A percentile compares a stretch with the other conserved stretches of the same genome.
Conservation (phyloP, 2,797 vertebrate genomes). For the Ctenosaura bakeri region DNA sequence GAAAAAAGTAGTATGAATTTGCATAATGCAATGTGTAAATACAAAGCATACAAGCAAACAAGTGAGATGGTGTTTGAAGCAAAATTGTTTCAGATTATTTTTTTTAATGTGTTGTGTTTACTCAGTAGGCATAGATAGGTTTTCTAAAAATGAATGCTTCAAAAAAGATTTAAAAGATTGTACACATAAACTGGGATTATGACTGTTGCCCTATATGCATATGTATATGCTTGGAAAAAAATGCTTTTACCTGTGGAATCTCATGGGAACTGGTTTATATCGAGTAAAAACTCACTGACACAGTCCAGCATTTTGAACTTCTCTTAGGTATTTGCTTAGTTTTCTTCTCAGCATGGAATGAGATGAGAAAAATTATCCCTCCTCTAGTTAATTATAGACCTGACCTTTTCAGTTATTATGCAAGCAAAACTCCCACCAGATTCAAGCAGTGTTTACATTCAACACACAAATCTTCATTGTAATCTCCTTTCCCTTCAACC, state of each 20-base stretch:
- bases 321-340: slow-evolving; percentile 64
- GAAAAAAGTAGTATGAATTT: slow-evolving; percentile 30
- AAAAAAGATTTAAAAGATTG: slow-evolving; percentile 13
- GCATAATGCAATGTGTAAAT: slow-evolving; percentile 48
- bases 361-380: slow-evolving; percentile 47
- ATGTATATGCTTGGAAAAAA: slow-evolving; percentile 26
- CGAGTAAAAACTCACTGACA: slow-evolving; percentile 69
- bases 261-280: slow-evolving; percentile 54
- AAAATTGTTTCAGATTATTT: slow-evolving; percentile 29
- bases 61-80: not conserved
- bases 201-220: slow-evolving; percentile 46
- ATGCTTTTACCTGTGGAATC: slow-evolving; percentile 52
- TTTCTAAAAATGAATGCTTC: not conserved
- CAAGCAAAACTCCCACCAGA: slow-evolving; percentile 36
- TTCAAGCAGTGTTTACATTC: not conserved
- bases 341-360: slow-evolving; percentile 53
- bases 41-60: slow-evolving; percentile 34
- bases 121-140: not conserved
- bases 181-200: slow-evolving; percentile 10
- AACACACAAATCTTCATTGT: slow-evolving; percentile 13
- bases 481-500: slow-evolving; percentile 4
- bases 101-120: slow-evolving; percentile 20
- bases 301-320: slow-evolving; percentile 64
- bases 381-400: slow-evolving; percentile 47
- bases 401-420: slow-evolving; percentile 54